These are phyloP conservation scores for Indri indri DNA, from an alignment of 2,113 vertebrate species.

Conservation along the genomic window DNA sequence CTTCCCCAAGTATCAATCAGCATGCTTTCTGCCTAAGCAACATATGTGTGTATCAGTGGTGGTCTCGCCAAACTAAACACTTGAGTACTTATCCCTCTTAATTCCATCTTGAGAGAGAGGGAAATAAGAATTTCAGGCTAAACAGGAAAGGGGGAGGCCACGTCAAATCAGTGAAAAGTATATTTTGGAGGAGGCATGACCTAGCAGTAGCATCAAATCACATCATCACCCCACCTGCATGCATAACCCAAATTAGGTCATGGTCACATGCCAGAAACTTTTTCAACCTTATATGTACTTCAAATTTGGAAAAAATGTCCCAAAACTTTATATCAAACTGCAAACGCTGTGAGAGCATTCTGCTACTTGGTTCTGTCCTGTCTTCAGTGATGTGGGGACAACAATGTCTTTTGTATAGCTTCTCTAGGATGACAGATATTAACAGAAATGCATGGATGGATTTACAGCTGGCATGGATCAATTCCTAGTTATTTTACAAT, in stretches of 20 bases:
- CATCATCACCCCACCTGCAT: no score
- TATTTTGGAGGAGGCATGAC: not conserved
- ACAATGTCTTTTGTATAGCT: not conserved
- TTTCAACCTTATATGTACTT: not conserved
- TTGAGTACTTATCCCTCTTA: not conserved
- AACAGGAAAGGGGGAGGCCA: not conserved
- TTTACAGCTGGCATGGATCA: conserved; percentile 26
- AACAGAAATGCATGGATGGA: conserved; percentile 56
- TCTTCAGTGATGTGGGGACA: not conserved
- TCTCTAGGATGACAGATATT: not conserved
- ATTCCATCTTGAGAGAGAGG: not conserved
- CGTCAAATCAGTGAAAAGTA: not conserved
- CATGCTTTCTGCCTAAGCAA: not conserved
- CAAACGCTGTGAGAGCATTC: not conserved
- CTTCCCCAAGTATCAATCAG: not conserved
- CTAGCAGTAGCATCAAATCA: not conserved
- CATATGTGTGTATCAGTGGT: not conserved
- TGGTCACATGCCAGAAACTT: not conserved
- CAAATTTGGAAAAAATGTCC: not conserved
- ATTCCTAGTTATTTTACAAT: conserved; percentile 59
- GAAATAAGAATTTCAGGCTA: not conserved
- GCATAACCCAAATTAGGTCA: not conserved
- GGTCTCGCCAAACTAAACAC: not conserved
- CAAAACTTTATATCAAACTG: not conserved
- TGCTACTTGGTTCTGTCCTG: not conserved